A percentile compares a stretch with the other conserved stretches of the same genome.
phyloP scores from a whole-genome alignment of 2,888 invertebrate species.

The Macrosoma leucophasiata region DNA sequence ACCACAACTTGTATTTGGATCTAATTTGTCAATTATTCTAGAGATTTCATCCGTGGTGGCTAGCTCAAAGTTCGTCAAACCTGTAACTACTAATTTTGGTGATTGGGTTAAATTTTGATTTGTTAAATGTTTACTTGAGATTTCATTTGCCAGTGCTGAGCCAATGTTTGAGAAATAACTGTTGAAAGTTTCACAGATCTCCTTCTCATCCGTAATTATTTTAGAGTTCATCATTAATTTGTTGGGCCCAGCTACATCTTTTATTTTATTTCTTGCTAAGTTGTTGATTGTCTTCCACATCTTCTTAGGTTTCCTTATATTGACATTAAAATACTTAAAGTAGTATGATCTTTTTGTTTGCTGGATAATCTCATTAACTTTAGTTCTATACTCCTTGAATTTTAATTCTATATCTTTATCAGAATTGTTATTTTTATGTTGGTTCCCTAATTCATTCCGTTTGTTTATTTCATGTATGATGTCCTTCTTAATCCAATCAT shows the following conservation, averaged over 20 bases:
- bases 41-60: conserved; percentile 10
- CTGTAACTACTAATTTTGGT: background rate
- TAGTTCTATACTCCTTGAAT: conserved; percentile 4
- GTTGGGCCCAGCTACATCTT: background rate
- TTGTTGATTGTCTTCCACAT: conserved; percentile 1
- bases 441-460: conserved; percentile 14
- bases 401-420: background rate
- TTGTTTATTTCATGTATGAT: conserved; percentile 13
- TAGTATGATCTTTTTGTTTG: conserved; percentile 13
- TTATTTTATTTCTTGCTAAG: background rate
- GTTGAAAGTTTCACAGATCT: background rate
- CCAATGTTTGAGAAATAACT: background rate
- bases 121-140: conserved; percentile 1
- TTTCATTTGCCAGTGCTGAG: background rate
- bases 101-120: background rate
- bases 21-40: conserved; percentile 13
- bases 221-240: background rate
- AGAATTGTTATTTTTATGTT: conserved; percentile 5
- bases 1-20: conserved; percentile 11
- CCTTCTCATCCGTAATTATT: conserved; percentile 1
- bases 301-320: conserved; percentile 1
- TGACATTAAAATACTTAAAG: conserved; percentile 6
- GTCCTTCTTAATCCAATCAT: conserved; percentile 21
- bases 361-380: conserved; percentile 3
- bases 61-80: conserved; percentile 1